Evolutionary conservation across 2,113 vertebrate genomes (phyloP).

Genomic region (Thunnus maccoyii): DNA sequence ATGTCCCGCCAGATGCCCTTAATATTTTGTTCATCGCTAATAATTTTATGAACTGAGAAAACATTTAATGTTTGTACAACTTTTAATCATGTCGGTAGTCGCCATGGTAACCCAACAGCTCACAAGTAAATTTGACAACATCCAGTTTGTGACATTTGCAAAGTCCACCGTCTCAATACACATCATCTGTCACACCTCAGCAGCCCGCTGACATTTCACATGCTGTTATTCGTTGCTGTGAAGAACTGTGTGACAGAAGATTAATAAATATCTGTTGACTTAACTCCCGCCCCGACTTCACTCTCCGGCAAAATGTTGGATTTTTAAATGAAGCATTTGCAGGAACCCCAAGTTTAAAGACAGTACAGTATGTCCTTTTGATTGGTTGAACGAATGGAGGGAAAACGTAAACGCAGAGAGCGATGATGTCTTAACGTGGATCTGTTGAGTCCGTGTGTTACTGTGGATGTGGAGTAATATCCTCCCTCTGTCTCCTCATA

Average conservation of each 20-base stretch:
- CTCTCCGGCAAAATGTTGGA: conserved; percentile 9
- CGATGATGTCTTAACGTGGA: conserved; percentile 55
- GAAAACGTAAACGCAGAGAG: conserved; percentile 51
- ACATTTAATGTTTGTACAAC: conserved; percentile 25
- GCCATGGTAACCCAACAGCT: conserved; percentile 5
- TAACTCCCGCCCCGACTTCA: not conserved
- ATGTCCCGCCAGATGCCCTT: conserved; percentile 31
- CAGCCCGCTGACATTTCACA: conserved; percentile 38
- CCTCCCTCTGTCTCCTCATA: conserved; percentile 60
- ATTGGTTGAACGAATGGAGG: conserved; percentile 52
- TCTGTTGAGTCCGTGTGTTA: conserved; percentile 66
- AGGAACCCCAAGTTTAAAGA: conserved; percentile 32
- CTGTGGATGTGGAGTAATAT: conserved; percentile 71
- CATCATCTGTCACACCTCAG: conserved; percentile 12
- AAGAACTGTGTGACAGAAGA: conserved; percentile 46
- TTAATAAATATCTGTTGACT: conserved; percentile 24
- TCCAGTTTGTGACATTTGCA: not conserved
- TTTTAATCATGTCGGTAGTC: conserved; percentile 10
- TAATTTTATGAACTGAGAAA: conserved; percentile 26
- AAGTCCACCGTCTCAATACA: not conserved
- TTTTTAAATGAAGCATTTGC: conserved; percentile 11
- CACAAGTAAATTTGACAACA: conserved; percentile 8
- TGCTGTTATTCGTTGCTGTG: conserved; percentile 39
- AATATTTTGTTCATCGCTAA: conserved; percentile 36
- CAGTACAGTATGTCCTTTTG: conserved; percentile 60